A percentile compares a stretch with the other conserved stretches of the same genome.
These are phyloP conservation scores for Acanthosoma haemorrhoidale DNA, from an alignment of 2,888 invertebrate genomes.

Conservation along the genomic window DNA sequence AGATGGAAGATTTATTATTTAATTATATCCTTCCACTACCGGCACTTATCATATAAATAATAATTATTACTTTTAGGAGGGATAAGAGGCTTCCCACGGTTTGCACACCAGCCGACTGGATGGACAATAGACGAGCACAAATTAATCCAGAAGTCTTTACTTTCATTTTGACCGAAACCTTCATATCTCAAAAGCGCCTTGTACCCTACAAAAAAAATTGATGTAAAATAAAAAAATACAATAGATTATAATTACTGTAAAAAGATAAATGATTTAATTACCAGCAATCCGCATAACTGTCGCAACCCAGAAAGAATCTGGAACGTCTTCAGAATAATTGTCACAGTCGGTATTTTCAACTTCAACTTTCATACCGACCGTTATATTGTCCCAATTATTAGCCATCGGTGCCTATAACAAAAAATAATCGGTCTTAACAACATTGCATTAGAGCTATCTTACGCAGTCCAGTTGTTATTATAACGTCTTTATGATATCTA, in stretches of 20 bases:
- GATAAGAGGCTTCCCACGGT: slow-evolving; percentile 87
- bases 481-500: too few species aligned
- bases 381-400: slow-evolving; percentile 85
- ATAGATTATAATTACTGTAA: not conserved
- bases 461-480: too few species aligned
- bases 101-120: slow-evolving; percentile 97
- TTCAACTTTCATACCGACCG: slow-evolving; percentile 86
- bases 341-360: slow-evolving; percentile 87
- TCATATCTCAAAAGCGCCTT: slow-evolving; percentile 66
- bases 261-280: slow-evolving; percentile 40
- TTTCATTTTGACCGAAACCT: slow-evolving; percentile 82
- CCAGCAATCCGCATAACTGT: slow-evolving; percentile 87
- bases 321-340: slow-evolving; percentile 67
- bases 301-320: slow-evolving; percentile 94
- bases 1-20: too few species aligned
- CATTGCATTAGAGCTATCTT: too few species aligned
- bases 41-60: not conserved
- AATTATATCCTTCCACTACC: too few species aligned
- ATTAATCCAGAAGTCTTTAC: slow-evolving; percentile 95
- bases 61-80: slow-evolving; percentile 72
- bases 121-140: slow-evolving; percentile 91
- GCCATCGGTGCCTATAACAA: slow-evolving; percentile 66
- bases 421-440: too few species aligned
- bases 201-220: slow-evolving; percentile 49
- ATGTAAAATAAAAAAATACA: not conserved